Percentiles rank a stretch among this genome's conserved stretches.
Evolutionary conservation across 2,888 invertebrate genomes (phyloP).

Genomic region (Eristalinus sepulchralis): DNA sequence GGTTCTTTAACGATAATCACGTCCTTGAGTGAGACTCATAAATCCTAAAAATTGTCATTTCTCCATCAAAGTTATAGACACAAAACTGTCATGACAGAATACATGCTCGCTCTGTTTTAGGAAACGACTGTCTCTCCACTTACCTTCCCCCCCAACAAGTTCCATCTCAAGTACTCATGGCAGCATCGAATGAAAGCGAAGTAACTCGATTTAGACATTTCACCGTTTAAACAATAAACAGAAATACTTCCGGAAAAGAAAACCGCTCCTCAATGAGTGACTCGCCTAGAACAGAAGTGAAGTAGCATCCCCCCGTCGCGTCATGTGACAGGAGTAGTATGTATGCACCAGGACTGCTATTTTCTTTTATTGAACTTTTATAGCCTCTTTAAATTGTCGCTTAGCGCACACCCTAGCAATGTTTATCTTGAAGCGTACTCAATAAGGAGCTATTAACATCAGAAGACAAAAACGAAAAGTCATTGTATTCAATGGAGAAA

Average conservation of each 20-base stretch:
- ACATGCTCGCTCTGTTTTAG: neutral
- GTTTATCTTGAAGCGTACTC: slow-evolving; percentile 66
- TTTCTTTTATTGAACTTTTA: slow-evolving; percentile 70
- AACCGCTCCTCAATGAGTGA: slow-evolving; percentile 49
- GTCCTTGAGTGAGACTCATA: slow-evolving; percentile 2
- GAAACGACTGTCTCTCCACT: neutral
- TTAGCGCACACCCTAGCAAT: slow-evolving; percentile 69
- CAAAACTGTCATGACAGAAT: neutral
- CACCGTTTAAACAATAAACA: slow-evolving; percentile 45
- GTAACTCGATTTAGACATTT: slow-evolving; percentile 40
- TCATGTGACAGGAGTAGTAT: neutral
- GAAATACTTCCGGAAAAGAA: slow-evolving; percentile 38
- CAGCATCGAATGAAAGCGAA: slow-evolving; percentile 42
- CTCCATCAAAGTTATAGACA: slow-evolving; percentile 1
- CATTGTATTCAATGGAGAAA: slow-evolving; percentile 62
- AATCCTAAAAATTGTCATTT: slow-evolving; percentile 8
- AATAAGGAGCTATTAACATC: slow-evolving; percentile 70
- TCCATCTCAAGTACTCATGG: slow-evolving; percentile 37
- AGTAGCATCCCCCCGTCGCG: neutral
- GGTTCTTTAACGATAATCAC: neutral
- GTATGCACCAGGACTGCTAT: slow-evolving; percentile 58
- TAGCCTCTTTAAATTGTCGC: slow-evolving; percentile 69
- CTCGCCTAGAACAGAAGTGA: neutral
- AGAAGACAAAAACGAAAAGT: slow-evolving; percentile 68
- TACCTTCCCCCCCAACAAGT: slow-evolving; percentile 19